Evolutionary conservation across 2,113 vertebrate species (phyloP).

Genomic region (Uropsilus gracilis): DNA sequence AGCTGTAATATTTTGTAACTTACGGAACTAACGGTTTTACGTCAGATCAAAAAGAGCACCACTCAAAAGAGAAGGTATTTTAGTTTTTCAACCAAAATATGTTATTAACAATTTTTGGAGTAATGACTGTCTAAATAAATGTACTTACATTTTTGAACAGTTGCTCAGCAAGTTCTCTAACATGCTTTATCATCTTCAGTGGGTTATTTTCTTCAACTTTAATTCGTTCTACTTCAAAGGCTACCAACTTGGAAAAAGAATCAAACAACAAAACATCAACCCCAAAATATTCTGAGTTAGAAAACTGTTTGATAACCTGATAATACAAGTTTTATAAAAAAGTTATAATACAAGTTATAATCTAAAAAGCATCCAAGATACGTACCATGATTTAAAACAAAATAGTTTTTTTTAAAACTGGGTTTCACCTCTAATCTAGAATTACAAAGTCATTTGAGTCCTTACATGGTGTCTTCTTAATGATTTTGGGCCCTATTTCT

Average conservation of each 20-base stretch:
- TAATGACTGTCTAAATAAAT: slow-evolving; percentile 33
- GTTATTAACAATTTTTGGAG: slow-evolving; percentile 45
- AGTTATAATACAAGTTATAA: slow-evolving; percentile 40
- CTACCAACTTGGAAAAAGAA: slow-evolving; percentile 91
- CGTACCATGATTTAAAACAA: slow-evolving; percentile 38
- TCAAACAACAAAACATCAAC: slow-evolving; percentile 54
- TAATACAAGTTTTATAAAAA: too few relatives aligned
- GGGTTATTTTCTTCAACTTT: slow-evolving; percentile 93
- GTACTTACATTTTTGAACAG: slow-evolving; percentile 93
- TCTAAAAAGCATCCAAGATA: slow-evolving; percentile 35
- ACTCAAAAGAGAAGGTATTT: slow-evolving; percentile 29
- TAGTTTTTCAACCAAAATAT: slow-evolving; percentile 51
- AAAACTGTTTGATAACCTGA: too few relatives aligned
- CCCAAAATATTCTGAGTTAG: slow-evolving; percentile 6
- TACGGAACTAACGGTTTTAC: slow-evolving; percentile 22
- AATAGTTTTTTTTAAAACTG: not conserved
- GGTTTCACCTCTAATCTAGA: slow-evolving; percentile 3
- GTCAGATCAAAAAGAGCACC: not conserved
- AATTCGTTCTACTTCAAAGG: slow-evolving; percentile 94
- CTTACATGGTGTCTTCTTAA: not conserved
- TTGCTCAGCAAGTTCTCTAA: slow-evolving; percentile 96
- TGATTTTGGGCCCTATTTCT: not conserved
- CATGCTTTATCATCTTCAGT: slow-evolving; percentile 92
- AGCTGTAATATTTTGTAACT: not conserved
- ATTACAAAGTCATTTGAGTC: not conserved